These are phyloP conservation scores for Ornithoptera priamus DNA, from an alignment of 2,888 invertebrate genomes.

Conservation along the genomic window DNA sequence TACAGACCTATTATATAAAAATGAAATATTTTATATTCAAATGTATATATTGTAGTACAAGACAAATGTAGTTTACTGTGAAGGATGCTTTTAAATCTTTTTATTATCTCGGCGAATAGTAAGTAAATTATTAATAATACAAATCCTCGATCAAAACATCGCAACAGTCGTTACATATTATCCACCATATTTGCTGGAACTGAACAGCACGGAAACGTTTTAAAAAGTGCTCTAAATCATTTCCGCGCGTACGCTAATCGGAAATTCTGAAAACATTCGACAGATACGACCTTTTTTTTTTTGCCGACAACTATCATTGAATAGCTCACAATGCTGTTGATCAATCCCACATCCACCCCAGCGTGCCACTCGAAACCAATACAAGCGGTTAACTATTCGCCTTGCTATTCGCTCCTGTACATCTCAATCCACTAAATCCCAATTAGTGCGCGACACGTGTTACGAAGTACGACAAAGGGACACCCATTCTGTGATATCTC, in stretches of 20 bases:
- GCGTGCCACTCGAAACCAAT: slow-evolving; percentile 16
- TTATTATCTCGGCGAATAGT: neutral
- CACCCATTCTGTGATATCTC: slow-evolving; percentile 15
- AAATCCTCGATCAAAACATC: slow-evolving; percentile 13
- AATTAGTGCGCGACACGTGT: slow-evolving; percentile 30
- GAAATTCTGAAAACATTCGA: slow-evolving; percentile 21
- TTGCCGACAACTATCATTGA: slow-evolving; percentile 6
- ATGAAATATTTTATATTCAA: too few species aligned
- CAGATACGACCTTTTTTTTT: slow-evolving; percentile 11
- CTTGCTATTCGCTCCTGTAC: slow-evolving; percentile 17
- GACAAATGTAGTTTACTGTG: too few species aligned
- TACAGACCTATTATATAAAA: too few species aligned
- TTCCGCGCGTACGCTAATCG: slow-evolving; percentile 19
- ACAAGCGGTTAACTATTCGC: slow-evolving; percentile 25
- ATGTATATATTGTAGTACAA: too few species aligned
- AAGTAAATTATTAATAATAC: slow-evolving; percentile 2
- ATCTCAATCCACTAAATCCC: slow-evolving; percentile 25
- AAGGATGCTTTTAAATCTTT: neutral
- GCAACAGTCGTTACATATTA: slow-evolving; percentile 6
- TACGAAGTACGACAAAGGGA: slow-evolving; percentile 24
- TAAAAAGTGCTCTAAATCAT: slow-evolving; percentile 18
- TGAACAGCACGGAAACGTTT: slow-evolving; percentile 14
- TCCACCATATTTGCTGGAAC: slow-evolving; percentile 14
- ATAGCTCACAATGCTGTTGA: slow-evolving; percentile 5
- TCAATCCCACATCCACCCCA: slow-evolving; percentile 15